phyloP scores from a whole-genome alignment of 2,888 invertebrate species.

The Thecocarcelia acutangulata region DNA sequence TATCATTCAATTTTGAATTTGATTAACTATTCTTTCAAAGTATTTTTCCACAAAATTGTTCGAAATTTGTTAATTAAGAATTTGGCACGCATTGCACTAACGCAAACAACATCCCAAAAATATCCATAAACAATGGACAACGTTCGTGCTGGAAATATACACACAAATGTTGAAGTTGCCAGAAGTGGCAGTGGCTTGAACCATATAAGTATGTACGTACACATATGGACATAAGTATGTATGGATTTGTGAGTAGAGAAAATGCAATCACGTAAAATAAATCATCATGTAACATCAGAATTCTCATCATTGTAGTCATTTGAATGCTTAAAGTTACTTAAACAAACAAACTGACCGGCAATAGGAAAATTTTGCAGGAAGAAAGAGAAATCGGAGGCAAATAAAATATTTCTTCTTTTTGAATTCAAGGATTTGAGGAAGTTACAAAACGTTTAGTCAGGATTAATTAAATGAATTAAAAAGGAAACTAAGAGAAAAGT shows the following conservation, averaged over 20 bases:
- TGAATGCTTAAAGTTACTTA: constrained; percentile 32
- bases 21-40: constrained; percentile 16
- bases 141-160: constrained; percentile 24
- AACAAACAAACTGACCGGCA: constrained; percentile 21
- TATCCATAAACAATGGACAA: constrained; percentile 54
- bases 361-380: neutral
- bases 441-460: neutral
- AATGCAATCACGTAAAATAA: constrained; percentile 40
- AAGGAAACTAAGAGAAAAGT: neutral
- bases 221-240: too few species aligned
- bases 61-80: constrained; percentile 50
- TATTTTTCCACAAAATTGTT: constrained; percentile 5
- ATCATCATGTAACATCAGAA: constrained; percentile 30
- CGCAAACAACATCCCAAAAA: constrained; percentile 5
- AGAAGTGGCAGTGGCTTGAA: neutral
- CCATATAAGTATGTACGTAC: neutral
- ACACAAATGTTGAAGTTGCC: neutral
- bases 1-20: neutral
- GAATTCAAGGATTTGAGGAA: neutral
- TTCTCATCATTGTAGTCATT: constrained; percentile 36
- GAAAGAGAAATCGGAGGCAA: neutral
- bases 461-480: neutral
- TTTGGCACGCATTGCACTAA: constrained; percentile 38
- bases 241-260: constrained; percentile 20
- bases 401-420: neutral